Conservation (phyloP, 2,888 invertebrate genomes). For the Drosophila fungiperda region DNA sequence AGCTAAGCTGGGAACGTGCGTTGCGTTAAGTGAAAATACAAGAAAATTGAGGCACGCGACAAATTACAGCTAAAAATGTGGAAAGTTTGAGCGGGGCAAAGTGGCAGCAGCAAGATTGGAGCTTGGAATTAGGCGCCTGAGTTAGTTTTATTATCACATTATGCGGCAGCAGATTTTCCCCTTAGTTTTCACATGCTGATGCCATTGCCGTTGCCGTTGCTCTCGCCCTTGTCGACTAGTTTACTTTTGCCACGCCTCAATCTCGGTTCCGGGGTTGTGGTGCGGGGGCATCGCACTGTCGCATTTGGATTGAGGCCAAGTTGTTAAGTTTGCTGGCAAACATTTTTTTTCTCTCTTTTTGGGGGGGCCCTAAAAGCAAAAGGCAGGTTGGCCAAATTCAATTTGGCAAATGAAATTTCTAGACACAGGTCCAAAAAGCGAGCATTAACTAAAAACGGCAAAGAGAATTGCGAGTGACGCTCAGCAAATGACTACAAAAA, state of each 20-base stretch:
- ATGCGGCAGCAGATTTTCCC: constrained; percentile 75
- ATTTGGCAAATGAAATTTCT: constrained; percentile 74
- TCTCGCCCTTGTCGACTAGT: constrained; percentile 38
- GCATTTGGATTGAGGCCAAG: constrained; percentile 65
- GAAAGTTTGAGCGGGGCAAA: neutral
- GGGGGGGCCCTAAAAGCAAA: constrained; percentile 47
- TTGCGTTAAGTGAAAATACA: constrained; percentile 75
- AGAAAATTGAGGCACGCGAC: constrained; percentile 73
- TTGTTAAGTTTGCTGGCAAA: constrained; percentile 44
- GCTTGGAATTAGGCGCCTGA: constrained; percentile 71
- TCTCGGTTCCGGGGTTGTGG: neutral
- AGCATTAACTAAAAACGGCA: constrained; percentile 24
- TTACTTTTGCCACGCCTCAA: constrained; percentile 39
- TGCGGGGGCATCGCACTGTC: constrained; percentile 19
- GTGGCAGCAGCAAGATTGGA: constrained; percentile 23
- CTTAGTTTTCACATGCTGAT: constrained; percentile 22
- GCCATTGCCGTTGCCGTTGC: neutral
- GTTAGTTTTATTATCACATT: constrained; percentile 78
- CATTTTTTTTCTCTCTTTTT: constrained; percentile 1
- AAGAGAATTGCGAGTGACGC: neutral
- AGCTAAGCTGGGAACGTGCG: constrained; percentile 66
- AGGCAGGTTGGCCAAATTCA: constrained; percentile 74
- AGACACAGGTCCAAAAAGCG: constrained; percentile 44
- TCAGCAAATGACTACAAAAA: neutral
- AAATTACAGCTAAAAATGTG: constrained; percentile 57